Conservation (phyloP, 2,797 vertebrate species). For the Percopsis omiscomaycus region DNA sequence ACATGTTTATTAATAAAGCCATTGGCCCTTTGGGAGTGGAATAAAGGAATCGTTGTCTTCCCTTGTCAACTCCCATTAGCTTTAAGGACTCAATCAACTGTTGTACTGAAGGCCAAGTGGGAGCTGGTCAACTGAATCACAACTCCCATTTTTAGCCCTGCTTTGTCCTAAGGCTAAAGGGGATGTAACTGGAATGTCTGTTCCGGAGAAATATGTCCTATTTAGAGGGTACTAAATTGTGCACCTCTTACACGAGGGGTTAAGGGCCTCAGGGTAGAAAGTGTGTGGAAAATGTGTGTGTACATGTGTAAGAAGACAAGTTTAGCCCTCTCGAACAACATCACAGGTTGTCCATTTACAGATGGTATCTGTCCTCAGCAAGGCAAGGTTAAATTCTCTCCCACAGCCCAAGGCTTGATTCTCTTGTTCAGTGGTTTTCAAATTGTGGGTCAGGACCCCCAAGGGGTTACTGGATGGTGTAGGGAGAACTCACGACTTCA, state of each 20-base stretch:
- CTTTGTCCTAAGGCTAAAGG: conserved; percentile 22
- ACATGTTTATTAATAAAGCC: conserved; percentile 40
- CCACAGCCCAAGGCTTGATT: neutral
- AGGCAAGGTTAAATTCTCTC: neutral
- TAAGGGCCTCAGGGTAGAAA: neutral
- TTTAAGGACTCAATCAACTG: conserved; percentile 43
- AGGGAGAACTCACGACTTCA: no score
- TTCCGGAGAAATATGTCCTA: conserved; percentile 33
- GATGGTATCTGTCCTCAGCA: neutral
- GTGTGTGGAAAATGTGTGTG: conserved; percentile 4
- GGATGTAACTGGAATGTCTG: conserved; percentile 30
- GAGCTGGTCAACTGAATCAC: conserved; percentile 17
- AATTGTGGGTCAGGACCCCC: neutral
- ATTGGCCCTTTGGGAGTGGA: conserved; percentile 38
- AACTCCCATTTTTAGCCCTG: conserved; percentile 17
- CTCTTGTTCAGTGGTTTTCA: neutral
- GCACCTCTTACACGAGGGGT: conserved; percentile 23
- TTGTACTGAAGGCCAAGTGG: conserved; percentile 19
- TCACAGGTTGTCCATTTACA: conserved; percentile 5
- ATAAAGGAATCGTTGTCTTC: conserved; percentile 43
- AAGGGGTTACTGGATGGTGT: no score
- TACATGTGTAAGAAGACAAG: neutral
- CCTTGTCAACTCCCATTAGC: conserved; percentile 57
- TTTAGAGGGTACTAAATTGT: conserved; percentile 16
- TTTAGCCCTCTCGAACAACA: neutral